Base-by-base conservation (phyloP, 2,888 invertebrate species). In the Drosophila anomalipes region DNA sequence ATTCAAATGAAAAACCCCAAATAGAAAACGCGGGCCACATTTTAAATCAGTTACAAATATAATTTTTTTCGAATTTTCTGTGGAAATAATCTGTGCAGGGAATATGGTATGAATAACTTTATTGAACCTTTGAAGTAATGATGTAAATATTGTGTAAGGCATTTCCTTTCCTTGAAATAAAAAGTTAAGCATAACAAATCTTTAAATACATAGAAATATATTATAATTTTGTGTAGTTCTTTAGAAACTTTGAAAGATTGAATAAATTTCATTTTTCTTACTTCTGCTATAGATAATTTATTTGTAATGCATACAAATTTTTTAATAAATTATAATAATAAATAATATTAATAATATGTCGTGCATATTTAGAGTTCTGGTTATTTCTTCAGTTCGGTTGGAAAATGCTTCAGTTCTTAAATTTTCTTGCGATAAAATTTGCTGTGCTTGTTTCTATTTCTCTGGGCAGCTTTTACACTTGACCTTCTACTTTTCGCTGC, bases 1-100 rank as follows among this genome's bases (percentile, higher is more conserved):
- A 82, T 83, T 81, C 83, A 86, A 86, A 83, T 79, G 58, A 70
- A 71, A 61, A 44, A 28, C 35, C 69, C 69, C 62, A 37, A 66
- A 58, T 16, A 1, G 47, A 30, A 65, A 41, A 77, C 82, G 82
- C 67, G 37, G 61, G 56, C 53, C 66, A 86, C 83, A 84, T 84
- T 84, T 82, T 78, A 84, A 86, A 44, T 30, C 70, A 22, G 22
- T 22, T 22, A 51, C 54, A 61, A 77, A 41, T 65, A 53, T 30
- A 47, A 62, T 32, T 54, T 56, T 56, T 49, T 28, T 14, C 35
- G 26, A 28, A 39, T 35, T 54, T 53, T 59, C 53, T 47, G 51
- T 51, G 26, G 44, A 70, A 70, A 56, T 67, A 22, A 30, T 33
- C 28, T n/a, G 22, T 12, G 26, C 9, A 9, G 12, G 12, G 49